Evolutionary conservation across 1,140 invertebrate species (phyloP).

Genomic region (Euwallacea fornicatus): DNA sequence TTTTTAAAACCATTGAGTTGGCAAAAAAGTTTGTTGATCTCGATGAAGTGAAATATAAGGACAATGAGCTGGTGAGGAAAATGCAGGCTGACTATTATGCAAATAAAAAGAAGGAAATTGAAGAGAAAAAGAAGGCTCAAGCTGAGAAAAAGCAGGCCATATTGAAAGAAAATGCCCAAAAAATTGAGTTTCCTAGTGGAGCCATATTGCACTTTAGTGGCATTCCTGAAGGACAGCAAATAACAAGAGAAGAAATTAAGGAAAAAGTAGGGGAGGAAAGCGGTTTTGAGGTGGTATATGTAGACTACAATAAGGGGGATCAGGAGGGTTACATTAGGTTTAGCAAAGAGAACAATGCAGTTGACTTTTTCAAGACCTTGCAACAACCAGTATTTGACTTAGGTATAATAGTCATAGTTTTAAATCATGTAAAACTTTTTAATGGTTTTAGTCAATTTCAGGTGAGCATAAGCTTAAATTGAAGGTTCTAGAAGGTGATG

Average conservation of each 20-base stretch:
- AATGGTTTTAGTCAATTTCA: conserved; percentile 2
- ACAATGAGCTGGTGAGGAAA: conserved; percentile 68
- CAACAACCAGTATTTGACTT: conserved; percentile 62
- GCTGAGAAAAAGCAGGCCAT: conserved; percentile 57
- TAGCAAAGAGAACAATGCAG: conserved; percentile 68
- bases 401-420: conserved; percentile 40
- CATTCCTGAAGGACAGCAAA: conserved; percentile 58
- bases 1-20: conserved; percentile 75
- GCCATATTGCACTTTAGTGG: conserved; percentile 69
- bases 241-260: conserved; percentile 71
- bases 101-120: conserved; percentile 69
- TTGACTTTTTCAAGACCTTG: conserved; percentile 65
- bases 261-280: conserved; percentile 63
- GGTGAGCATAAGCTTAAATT: conserved; percentile 60
- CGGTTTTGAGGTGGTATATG: conserved; percentile 66
- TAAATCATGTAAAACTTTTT: not conserved
- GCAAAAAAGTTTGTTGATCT: conserved; percentile 65
- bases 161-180: conserved; percentile 48
- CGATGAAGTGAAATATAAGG: conserved; percentile 71
- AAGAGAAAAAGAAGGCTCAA: conserved; percentile 61
- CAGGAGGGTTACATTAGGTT: conserved; percentile 71
- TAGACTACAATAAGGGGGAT: conserved; percentile 75
- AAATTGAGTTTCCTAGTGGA: conserved; percentile 64
- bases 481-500: conserved; percentile 66
- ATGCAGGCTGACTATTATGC: conserved; percentile 73